Base-by-base conservation (phyloP, 2,113 vertebrate species). In the Axis porcinus region DNA sequence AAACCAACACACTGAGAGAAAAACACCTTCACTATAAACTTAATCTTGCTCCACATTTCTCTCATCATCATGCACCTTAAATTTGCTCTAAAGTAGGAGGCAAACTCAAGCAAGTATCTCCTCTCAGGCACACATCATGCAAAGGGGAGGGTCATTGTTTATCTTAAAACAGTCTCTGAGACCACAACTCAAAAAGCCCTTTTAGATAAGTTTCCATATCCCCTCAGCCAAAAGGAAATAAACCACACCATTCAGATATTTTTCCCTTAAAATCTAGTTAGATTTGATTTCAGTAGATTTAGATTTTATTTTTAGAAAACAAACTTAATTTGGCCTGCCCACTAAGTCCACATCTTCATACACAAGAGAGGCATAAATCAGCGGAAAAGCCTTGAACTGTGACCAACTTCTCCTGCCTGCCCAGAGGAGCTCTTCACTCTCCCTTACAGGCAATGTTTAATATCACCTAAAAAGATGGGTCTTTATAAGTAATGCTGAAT, bases 231-330 rank as follows among this genome's bases (percentile, higher is more conserved):
- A 89, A 96, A 57, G 45, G 55, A 98, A 98, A 97, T 90, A 97
- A 97, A 97, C 93, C 96, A 96, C 82, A 97, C 85, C 78, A 93
- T 95, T 98, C 96, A 94, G 97, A 95, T 92, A 92, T 95, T 97
- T 97, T 93, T 14, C 70, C 96, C 83, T 97, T 95, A 97, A 94
- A 96, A 95, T 94, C 62, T 74, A 96, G 88, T 97, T 97, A 98
- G 97, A 97, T 97, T 98, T 98, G 60, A 98, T 98, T 98, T 97
- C 95, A 94, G 85, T 79, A 96, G 93, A 98, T 97, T 97, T 98
- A 96, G 86, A 92, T 89, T 97, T 97, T 98, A 95, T 96, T 97
- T 97, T 98, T 96, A 92, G 91, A 97, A 98, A 98, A 97, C 88
- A 98, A 98, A 97, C 92, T 97, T 97, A 96, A 93, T 95, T 98